Evolutionary conservation across 2,888 invertebrate genomes (phyloP).

Genomic region (Eurytoma californica): DNA sequence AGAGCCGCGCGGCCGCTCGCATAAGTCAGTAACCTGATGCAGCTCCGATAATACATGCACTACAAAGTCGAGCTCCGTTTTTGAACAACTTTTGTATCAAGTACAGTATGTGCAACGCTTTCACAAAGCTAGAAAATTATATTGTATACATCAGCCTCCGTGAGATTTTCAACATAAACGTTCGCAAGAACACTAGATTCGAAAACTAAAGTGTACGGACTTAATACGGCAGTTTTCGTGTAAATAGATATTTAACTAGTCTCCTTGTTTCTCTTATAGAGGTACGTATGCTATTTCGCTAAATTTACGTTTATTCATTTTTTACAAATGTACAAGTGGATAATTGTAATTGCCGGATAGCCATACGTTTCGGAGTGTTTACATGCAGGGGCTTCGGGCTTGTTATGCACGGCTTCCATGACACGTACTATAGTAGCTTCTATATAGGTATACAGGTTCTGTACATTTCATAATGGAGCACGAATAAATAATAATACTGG

Average conservation of each 20-base stretch:
- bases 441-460: neutral
- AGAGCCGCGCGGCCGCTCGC: neutral
- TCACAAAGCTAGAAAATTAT: conserved; percentile 25
- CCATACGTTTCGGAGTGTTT: neutral
- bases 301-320: neutral
- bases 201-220: neutral
- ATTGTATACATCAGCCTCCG: conserved; percentile 8
- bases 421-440: neutral
- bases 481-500: neutral
- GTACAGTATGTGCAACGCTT: conserved; percentile 39
- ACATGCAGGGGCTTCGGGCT: conserved; percentile 2
- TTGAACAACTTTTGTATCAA: neutral
- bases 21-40: conserved; percentile 42
- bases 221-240: conserved; percentile 1
- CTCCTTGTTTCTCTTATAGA: neutral
- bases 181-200: neutral
- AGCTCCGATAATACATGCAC: conserved; percentile 8
- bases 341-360: neutral
- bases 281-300: conserved; percentile 14
- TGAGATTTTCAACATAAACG: conserved; percentile 16
- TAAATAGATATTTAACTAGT: conserved; percentile 2
- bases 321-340: neutral
- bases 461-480: neutral
- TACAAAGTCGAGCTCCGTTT: neutral
- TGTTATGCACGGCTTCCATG: neutral